Evolutionary conservation across 1,140 invertebrate genomes (phyloP).

Genomic region (Zophobas atratus): DNA sequence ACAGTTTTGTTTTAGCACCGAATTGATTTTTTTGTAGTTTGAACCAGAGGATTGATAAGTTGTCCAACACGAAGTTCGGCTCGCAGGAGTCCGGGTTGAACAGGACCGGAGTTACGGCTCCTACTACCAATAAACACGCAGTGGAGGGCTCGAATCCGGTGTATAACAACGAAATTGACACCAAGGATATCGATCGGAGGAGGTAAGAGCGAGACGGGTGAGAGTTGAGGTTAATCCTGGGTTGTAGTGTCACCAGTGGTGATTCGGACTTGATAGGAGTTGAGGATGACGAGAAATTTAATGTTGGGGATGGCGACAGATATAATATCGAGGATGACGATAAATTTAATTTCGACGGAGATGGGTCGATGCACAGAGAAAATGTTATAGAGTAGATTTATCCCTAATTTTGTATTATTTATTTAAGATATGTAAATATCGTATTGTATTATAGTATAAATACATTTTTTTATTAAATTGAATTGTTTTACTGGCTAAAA

Average conservation of each 20-base stretch:
- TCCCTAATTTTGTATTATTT: too few relatives aligned
- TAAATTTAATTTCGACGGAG: too few relatives aligned
- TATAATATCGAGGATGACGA: neutral
- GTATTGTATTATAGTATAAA: too few relatives aligned
- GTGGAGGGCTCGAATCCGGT: conserved; percentile 79
- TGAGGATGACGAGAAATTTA: conserved; percentile 76
- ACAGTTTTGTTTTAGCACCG: conserved; percentile 1
- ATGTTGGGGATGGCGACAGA: conserved; percentile 56
- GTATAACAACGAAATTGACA: conserved; percentile 71
- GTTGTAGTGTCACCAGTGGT: conserved; percentile 71
- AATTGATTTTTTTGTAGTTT: conserved; percentile 52
- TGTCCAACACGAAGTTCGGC: conserved; percentile 75
- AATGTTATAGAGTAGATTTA: too few relatives aligned
- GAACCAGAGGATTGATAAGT: conserved; percentile 71
- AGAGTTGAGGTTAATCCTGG: too few relatives aligned
- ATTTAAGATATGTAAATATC: too few relatives aligned
- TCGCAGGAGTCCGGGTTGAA: conserved; percentile 75
- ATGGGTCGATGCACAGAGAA: too few relatives aligned
- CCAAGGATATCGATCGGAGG: conserved; percentile 69
- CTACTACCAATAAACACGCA: conserved; percentile 79
- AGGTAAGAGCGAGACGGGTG: conserved; percentile 61
- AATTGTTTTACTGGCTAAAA: neutral
- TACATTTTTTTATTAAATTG: too few relatives aligned
- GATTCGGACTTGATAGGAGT: conserved; percentile 77
- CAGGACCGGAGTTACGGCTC: conserved; percentile 71